Percentiles rank a stretch among this genome's conserved stretches.
phyloP scores from a whole-genome alignment of 2,888 invertebrate genomes.

The Ornithoptera priamus region DNA sequence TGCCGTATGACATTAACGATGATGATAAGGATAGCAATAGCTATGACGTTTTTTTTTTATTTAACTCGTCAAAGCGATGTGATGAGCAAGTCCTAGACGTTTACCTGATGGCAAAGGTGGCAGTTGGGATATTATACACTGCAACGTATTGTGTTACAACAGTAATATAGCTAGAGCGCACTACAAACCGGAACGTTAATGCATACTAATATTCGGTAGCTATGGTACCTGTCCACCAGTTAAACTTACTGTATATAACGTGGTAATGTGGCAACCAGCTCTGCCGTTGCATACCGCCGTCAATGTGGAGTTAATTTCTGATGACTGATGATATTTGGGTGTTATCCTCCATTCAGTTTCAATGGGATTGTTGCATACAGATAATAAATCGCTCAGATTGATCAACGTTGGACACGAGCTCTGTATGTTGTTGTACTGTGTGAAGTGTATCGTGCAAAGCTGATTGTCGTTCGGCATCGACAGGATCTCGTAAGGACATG shows the following conservation, averaged over 20 bases:
- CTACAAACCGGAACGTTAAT: no score
- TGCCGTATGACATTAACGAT: no score
- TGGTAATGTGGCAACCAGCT: constrained; percentile 52
- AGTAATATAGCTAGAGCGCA: no score
- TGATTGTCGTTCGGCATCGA: constrained; percentile 41
- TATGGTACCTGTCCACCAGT: not conserved
- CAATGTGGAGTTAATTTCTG: constrained; percentile 34
- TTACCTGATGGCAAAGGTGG: no score
- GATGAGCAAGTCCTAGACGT: no score
- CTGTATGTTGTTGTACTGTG: constrained; percentile 34
- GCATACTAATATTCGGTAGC: no score
- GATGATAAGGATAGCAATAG: no score
- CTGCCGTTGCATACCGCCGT: constrained; percentile 47
- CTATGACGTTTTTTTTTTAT: no score
- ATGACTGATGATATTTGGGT: constrained; percentile 37
- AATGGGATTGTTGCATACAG: constrained; percentile 54
- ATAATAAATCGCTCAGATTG: constrained; percentile 42
- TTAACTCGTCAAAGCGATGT: no score
- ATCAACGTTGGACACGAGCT: constrained; percentile 41
- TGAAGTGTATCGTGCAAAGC: constrained; percentile 46
- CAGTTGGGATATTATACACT: no score
- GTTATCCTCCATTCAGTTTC: constrained; percentile 49
- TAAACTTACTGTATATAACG: constrained; percentile 50
- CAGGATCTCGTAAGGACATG: constrained; percentile 57
- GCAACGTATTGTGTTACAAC: no score